Evolutionary conservation across 2,797 vertebrate species (phyloP), one percentile per base, ranked within the genome.

Genomic region (Poeciliopsis infans): DNA sequence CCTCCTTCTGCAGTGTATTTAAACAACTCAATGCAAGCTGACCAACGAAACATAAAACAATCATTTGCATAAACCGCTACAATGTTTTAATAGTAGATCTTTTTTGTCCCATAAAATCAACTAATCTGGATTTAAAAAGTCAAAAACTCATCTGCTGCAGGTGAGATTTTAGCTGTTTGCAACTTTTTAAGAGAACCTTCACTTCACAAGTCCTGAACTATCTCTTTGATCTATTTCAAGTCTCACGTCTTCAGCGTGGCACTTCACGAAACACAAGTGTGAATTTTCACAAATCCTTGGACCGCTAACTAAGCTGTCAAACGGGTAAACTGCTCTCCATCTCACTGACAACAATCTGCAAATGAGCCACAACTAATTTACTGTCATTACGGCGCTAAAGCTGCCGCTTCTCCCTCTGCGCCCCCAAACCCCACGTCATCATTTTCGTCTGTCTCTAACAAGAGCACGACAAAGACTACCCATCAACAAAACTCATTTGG

Each of bases 231-330:
- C 85, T 79, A 89, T 89, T 88, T 86, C 76, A 82, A 78, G 78
- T 90, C 83, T 87, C 91, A 81, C 88, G 53, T 87, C 89, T 75
- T 33, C 87, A 33, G 89, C 86, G 75, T 83, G 79, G 80, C 87
- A 89, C 93, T 92, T 94, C 88, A 93, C 8, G 93, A 87, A 88
- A 89, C 81, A 83, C 85, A 92, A 87, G 94, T 95, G 95, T 94
- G 94, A 96, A 91, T 91, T 95, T 95, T 96, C 95, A 92, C 95
- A 94, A 93, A 89, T 95, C 91, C 85, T 84, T 90, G 91, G 92
- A 94, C 95, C 83, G 94, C 93, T 95, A 96, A 95, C 95, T 94
- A 95, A 96, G 94, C 94, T 96, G 95, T 96, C 96, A 95, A 94
- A 94, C 2, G 91, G 88, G 87, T 91, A 95, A 95, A 94, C 90